Conservation (phyloP, 2,888 invertebrate species). For the Tenthredo scrophulariae region DNA sequence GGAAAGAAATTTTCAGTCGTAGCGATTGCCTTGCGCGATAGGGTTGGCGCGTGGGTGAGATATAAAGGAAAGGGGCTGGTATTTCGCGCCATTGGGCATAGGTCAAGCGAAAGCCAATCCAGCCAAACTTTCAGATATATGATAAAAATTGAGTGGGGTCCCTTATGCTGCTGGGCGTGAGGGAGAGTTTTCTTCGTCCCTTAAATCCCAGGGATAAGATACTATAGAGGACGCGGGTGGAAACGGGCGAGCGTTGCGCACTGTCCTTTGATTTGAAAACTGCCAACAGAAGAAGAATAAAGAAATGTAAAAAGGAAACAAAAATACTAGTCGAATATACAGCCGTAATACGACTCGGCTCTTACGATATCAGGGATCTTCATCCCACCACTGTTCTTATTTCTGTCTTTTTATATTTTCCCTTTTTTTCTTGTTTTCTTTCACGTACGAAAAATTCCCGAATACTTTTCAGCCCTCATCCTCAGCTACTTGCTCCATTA, state of each 20-base stretch:
- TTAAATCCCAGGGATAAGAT: constrained; percentile 71
- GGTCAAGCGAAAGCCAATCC: constrained; percentile 77
- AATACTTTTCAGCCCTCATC: constrained; percentile 5
- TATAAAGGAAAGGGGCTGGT: constrained; percentile 48
- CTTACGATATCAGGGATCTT: constrained; percentile 29
- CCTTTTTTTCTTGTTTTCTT: not conserved
- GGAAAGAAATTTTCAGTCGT: constrained; percentile 46
- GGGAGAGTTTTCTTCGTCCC: constrained; percentile 67
- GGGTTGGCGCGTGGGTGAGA: constrained; percentile 67
- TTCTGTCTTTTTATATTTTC: not conserved
- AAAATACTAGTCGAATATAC: not conserved
- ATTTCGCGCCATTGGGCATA: constrained; percentile 73
- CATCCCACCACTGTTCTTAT: not conserved
- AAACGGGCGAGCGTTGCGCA: constrained; percentile 59
- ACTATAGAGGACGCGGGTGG: constrained; percentile 55
- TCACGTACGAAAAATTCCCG: not conserved
- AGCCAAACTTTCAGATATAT: constrained; percentile 73
- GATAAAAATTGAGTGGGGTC: constrained; percentile 75
- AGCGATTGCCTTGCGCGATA: constrained; percentile 67
- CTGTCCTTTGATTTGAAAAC: constrained; percentile 55
- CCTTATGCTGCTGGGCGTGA: constrained; percentile 55
- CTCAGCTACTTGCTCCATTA: not conserved
- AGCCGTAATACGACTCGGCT: not conserved
- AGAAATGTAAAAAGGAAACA: constrained; percentile 25
- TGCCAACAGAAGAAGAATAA: constrained; percentile 35